Evolutionary conservation across 2,113 vertebrate species (phyloP), one percentile per base, ranked within the genome.

Genomic region (Panthera tigris): DNA sequence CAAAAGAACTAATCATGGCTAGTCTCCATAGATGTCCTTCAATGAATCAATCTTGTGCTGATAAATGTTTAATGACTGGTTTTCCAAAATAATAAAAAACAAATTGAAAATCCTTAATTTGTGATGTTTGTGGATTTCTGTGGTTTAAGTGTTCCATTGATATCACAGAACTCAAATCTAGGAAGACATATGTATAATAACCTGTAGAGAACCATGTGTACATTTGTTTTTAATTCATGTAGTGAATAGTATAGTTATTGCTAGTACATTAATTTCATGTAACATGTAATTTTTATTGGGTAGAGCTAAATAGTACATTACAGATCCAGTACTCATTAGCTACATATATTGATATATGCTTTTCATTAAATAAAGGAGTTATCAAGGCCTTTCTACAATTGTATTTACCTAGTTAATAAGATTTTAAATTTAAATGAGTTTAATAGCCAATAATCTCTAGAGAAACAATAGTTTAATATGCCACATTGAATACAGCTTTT

Each of bases 371-470:
- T 86, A 89, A 69, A 41, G 84, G 18, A 94, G 91, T 88, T 95
- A 36, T 4, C 25, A 96, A 95, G 13, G 16, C 13, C 18, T 79
- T 83, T 89, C 18, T 73, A 81, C 9, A 82, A 81, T 29, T 95
- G 36, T 82, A 86, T 97, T 96, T 94, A 82, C 71, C 91, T 86
- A 89, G 52, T 48, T 94, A 97, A 89, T 61, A 23, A 94, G n/a
- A 92, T 94, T 45, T 45, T 45, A 45, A 45, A 45, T 91, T 86
- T 68, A 86, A 97, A 90, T 97, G 93, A 94, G 25, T 92, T 94
- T 92, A 21, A 87, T 94, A 92, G 88, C 16, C 68, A 94, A 79
- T 80, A 68, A 87, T 90, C 79, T 97, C 66, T 85, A n/a, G 57
- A 61, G 23, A 11, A 95, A 69, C 4, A 96, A 79, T 93, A 71